Evolutionary conservation across 2,888 invertebrate genomes (phyloP).

Genomic region (Leucophenga maculata): DNA sequence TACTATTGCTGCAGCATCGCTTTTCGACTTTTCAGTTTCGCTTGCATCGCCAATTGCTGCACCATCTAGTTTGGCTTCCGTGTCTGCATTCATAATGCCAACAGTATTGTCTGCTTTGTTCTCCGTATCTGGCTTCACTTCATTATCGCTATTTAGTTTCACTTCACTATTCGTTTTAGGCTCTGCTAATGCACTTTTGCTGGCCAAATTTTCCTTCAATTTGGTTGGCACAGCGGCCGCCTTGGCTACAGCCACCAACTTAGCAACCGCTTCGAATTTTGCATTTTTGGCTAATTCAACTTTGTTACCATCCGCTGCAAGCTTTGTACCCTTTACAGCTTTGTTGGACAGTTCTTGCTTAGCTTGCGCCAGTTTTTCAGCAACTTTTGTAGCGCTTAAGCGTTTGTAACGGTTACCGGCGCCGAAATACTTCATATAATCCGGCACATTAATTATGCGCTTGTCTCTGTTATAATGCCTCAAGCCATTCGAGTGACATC

Average conservation of each 20-base stretch:
- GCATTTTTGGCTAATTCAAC: not conserved
- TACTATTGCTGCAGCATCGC: conserved; percentile 45
- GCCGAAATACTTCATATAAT: too few relatives aligned
- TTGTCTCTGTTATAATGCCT: conserved; percentile 40
- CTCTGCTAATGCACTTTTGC: not conserved
- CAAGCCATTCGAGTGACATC: conserved; percentile 30
- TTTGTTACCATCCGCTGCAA: not conserved
- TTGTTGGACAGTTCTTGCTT: not conserved
- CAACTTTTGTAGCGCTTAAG: not conserved
- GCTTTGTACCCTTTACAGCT: not conserved
- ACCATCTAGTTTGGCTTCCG: not conserved
- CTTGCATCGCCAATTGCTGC: not conserved
- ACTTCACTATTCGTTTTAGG: not conserved
- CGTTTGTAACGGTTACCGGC: conserved; percentile 40
- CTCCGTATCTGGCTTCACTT: not conserved
- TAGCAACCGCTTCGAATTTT: not conserved
- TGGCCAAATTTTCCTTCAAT: not conserved
- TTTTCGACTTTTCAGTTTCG: not conserved
- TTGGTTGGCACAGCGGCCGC: too few relatives aligned
- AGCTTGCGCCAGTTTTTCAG: conserved; percentile 21
- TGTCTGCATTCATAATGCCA: not conserved
- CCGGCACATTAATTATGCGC: conserved; percentile 3
- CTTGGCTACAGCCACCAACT: not conserved
- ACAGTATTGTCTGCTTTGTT: not conserved
- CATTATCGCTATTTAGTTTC: not conserved